phyloP scores from a whole-genome alignment of 1,140 invertebrate genomes.

The Colletes latitarsis region DNA sequence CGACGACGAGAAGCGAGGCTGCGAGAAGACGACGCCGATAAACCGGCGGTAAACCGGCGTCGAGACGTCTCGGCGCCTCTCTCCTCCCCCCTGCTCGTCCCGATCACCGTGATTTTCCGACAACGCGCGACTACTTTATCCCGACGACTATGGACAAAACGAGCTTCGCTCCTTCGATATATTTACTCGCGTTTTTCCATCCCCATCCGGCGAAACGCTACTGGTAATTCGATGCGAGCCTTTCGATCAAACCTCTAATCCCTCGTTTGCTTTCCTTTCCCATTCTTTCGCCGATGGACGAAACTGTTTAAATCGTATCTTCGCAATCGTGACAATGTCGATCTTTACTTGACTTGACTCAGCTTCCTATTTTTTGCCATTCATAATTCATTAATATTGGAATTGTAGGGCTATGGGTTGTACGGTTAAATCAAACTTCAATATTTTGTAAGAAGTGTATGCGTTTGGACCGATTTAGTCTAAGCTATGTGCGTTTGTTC shows the following conservation, averaged over 20 bases:
- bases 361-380: too few relatives aligned
- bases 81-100: not conserved
- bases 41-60: constrained; percentile 67
- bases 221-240: not conserved
- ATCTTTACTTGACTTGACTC: too few relatives aligned
- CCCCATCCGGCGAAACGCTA: not conserved
- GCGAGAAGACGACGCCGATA: constrained; percentile 61
- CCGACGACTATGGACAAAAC: constrained; percentile 39
- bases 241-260: constrained; percentile 12
- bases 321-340: too few relatives aligned
- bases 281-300: too few relatives aligned
- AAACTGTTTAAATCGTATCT: too few relatives aligned
- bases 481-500: too few relatives aligned
- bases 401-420: too few relatives aligned
- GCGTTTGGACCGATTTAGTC: too few relatives aligned
- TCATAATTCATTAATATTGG: too few relatives aligned
- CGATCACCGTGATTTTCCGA: constrained; percentile 66
- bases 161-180: constrained; percentile 2
- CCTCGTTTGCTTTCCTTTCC: too few relatives aligned
- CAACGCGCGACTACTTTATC: constrained; percentile 61
- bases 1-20: constrained; percentile 46
- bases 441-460: too few relatives aligned
- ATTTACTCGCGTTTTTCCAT: constrained; percentile 28
- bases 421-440: too few relatives aligned
- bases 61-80: constrained; percentile 73